Percentiles rank a stretch among this genome's conserved stretches.
Conservation (phyloP, 2,888 invertebrate species). For the Agrilus biguttatus region DNA sequence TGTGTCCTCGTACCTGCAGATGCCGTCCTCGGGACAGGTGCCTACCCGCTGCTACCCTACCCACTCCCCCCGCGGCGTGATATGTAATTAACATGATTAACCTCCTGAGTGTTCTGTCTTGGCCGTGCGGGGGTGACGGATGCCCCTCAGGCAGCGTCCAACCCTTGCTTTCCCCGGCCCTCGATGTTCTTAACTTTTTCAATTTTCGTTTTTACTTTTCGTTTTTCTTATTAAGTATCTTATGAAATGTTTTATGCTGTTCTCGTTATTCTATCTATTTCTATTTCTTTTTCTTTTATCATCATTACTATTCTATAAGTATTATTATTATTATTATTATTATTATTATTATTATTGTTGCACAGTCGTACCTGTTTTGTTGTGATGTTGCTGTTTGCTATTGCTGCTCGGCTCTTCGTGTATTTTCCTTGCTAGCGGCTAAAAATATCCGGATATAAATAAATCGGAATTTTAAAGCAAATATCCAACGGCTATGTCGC, state of each 20-base stretch:
- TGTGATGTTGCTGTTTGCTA: conserved; percentile 22
- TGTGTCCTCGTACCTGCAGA: conserved; percentile 88
- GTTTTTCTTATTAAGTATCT: conserved; percentile 13
- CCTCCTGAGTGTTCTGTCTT: conserved; percentile 33
- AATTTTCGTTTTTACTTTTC: conserved; percentile 13
- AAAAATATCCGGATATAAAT: conserved; percentile 29
- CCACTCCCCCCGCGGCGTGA: conserved; percentile 35
- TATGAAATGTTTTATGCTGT: conserved; percentile 3
- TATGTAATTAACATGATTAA: conserved; percentile 38
- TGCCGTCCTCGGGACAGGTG: conserved; percentile 92
- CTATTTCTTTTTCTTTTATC: conserved; percentile 2
- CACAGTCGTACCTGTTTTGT: conserved; percentile 23
- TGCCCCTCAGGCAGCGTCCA: conserved; percentile 13
- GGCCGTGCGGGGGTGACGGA: conserved; percentile 16
- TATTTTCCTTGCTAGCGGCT: conserved; percentile 26
- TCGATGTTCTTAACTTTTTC: conserved; percentile 20
- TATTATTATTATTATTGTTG: conserved; percentile 15
- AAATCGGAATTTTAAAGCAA: conserved; percentile 23
- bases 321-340: conserved; percentile 9
- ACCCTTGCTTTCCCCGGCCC: conserved; percentile 17
- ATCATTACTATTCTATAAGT: conserved; percentile 14
- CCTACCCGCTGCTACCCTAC: conserved; percentile 41
- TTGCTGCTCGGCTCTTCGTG: conserved; percentile 16
- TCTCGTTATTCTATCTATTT: background rate
- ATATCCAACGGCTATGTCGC: conserved; percentile 16